Evolutionary conservation across 2,888 invertebrate genomes (phyloP).

Genomic region (Cosmia trapezina): DNA sequence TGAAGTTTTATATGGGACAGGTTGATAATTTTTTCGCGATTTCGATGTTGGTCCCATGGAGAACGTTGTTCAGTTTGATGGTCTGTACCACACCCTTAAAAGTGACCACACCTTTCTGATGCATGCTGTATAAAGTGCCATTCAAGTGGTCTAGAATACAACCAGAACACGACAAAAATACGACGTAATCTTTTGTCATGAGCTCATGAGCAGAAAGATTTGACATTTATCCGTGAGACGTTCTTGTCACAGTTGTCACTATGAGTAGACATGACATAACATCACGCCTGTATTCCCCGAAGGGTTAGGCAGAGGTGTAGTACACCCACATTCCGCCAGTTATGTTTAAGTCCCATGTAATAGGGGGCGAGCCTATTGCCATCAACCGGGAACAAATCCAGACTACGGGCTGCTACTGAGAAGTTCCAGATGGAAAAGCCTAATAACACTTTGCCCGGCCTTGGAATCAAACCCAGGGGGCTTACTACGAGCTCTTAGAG

Average conservation of each 20-base stretch:
- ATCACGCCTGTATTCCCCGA: background rate
- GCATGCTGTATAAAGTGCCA: background rate
- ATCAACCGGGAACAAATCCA: background rate
- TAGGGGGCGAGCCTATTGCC: background rate
- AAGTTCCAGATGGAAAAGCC: background rate
- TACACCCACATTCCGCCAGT: background rate
- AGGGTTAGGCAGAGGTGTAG: background rate
- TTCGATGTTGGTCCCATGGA: background rate
- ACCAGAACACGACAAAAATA: background rate
- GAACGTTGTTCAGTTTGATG: background rate
- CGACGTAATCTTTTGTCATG: background rate
- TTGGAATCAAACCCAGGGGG: background rate
- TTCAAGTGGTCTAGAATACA: constrained; percentile 1
- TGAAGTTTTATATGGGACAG: too few species aligned
- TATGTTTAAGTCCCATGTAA: background rate
- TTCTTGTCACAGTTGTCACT: background rate
- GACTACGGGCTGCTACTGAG: background rate
- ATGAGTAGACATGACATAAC: background rate
- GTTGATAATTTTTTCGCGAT: background rate
- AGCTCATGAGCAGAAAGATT: constrained; percentile 2
- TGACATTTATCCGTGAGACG: constrained; percentile 7
- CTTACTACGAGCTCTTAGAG: too few species aligned
- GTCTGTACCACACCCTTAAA: too few species aligned
- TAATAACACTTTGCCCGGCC: background rate
- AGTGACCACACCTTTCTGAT: background rate